Conservation (phyloP, 2,888 invertebrate genomes). For the Girardia tigrina region DNA sequence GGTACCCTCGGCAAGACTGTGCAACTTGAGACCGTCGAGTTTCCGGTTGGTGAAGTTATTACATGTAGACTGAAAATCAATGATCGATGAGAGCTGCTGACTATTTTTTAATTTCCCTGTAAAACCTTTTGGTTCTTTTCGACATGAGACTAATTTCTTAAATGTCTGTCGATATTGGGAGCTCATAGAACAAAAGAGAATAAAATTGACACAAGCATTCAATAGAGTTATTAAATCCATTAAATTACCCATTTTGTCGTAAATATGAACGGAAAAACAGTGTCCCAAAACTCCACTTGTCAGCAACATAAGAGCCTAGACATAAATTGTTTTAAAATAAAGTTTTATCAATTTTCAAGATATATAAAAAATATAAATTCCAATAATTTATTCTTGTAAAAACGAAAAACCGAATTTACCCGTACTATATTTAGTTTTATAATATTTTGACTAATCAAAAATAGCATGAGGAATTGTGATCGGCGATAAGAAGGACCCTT, state of each 20-base stretch:
- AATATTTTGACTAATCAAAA: too few species aligned
- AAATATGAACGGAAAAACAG: constrained; percentile 11
- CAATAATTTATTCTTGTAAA: too few species aligned
- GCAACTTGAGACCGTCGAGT: neutral
- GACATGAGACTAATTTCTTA: neutral
- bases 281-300: neutral
- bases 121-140: neutral
- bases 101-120: neutral
- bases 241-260: constrained; percentile 6
- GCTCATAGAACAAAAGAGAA: constrained; percentile 11
- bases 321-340: too few species aligned
- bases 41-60: neutral
- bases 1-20: neutral
- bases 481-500: too few species aligned
- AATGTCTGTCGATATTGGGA: neutral
- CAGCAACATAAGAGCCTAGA: neutral
- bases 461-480: too few species aligned
- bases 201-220: constrained; percentile 19
- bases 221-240: constrained; percentile 19
- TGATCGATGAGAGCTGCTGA: constrained; percentile 14
- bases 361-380: too few species aligned
- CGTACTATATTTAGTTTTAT: too few species aligned
- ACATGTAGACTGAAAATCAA: constrained; percentile 1
- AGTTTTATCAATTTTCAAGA: too few species aligned
- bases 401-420: too few species aligned